Base-by-base conservation (phyloP, 2,888 invertebrate genomes). In the Caenorhabditis sp. region DNA sequence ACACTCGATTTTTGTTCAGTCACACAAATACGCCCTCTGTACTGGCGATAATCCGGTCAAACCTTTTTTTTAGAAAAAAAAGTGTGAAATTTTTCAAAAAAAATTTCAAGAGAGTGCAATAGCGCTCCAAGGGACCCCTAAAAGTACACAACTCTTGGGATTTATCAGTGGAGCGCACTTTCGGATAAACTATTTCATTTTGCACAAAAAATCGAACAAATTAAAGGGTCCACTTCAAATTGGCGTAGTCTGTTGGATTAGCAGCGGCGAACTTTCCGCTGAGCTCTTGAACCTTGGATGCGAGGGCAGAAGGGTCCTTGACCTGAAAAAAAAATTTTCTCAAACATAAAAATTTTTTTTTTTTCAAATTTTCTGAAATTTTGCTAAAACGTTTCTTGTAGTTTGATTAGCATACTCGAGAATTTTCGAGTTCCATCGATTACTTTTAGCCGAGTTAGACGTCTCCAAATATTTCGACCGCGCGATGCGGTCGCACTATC, bases 151-250 rank as follows among this genome's bases (percentile, higher is more conserved):
- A n/a, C n/a, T n/a, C n/a, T n/a, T 51, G 7, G 7, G 31, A 31
- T 31, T 31, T 22, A 22, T 19, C 47, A n/a, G 10, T 47, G 19
- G 47, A 47, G 47, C 47, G 47, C n/a, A 47, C 19, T 47, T 47
- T 47, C 47, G 16, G 19, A 47, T 7, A 54, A 26, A 6, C 14
- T 26, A 24, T 26, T 3, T 14, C 26, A 14, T 54, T 54, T 26
- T 54, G 24, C 26, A 26, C 7, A 12, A 22, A 51, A 51, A 22
- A 26, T 31, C 7, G 0, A 16, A 41, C 14, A 24, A 41, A n/a
- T 54, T 14, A 63, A 24, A 63, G 63, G 16, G 63, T n/a, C 66
- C 66, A 66, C 22, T 66, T n/a, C 28, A 66, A 24, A 16, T 66
- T 66, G 3, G 66, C 12, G 14, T 49, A 66, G 49, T 66, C 66